Conservation (phyloP, 1,140 invertebrate genomes). For the Bombus superbus region DNA sequence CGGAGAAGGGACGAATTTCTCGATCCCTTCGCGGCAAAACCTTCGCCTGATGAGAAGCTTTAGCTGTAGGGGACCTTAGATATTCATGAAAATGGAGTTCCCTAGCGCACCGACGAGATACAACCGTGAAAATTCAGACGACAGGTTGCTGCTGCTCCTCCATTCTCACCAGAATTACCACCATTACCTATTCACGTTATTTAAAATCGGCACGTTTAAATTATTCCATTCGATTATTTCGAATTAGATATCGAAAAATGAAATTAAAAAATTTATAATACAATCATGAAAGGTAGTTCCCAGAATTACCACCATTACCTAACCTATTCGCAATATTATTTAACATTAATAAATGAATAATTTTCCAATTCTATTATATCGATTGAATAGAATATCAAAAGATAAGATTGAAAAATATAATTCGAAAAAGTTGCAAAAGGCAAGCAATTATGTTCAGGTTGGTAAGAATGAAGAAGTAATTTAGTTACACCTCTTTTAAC, state of each 20-base stretch:
- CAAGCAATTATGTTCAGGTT: background rate
- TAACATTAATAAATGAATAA: no score
- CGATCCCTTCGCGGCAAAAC: constrained; percentile 6
- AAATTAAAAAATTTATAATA: no score
- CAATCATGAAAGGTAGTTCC: no score
- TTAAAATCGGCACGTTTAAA: no score
- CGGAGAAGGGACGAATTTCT: constrained; percentile 6
- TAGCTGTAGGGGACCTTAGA: constrained; percentile 31
- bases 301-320: background rate
- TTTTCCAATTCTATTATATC: no score
- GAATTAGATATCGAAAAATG: no score
- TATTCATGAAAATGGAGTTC: constrained; percentile 41
- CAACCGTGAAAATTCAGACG: constrained; percentile 21
- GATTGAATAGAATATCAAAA: background rate
- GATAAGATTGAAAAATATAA: background rate
- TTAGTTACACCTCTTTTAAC: background rate
- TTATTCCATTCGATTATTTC: no score
- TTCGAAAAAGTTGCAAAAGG: background rate
- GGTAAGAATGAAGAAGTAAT: no score
- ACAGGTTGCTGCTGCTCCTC: constrained; percentile 8
- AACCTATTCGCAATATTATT: no score
- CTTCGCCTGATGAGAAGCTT: constrained; percentile 33
- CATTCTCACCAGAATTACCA: background rate
- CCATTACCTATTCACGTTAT: background rate
- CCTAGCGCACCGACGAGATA: background rate